These are phyloP conservation scores for Oscheius sp. DNA, from an alignment of 2,888 invertebrate genomes.

Conservation along the genomic window DNA sequence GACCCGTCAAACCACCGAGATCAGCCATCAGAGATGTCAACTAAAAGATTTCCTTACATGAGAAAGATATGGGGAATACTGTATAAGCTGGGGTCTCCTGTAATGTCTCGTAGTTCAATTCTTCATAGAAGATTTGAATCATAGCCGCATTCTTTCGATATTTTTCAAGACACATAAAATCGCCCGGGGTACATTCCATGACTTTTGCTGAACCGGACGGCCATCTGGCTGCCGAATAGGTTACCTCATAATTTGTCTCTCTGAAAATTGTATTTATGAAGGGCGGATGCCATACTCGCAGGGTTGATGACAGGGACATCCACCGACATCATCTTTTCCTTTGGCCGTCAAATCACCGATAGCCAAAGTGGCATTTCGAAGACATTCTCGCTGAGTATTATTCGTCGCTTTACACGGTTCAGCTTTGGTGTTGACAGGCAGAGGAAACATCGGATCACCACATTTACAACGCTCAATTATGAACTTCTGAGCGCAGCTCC, in stretches of 20 bases:
- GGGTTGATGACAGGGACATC: constrained; percentile 71
- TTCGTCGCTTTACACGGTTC: constrained; percentile 56
- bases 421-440: constrained; percentile 43
- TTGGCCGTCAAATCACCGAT: constrained; percentile 61
- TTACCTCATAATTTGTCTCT: constrained; percentile 73
- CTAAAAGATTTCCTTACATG: constrained; percentile 36
- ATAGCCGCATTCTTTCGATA: constrained; percentile 72
- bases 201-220: constrained; percentile 73
- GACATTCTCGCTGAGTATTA: constrained; percentile 67
- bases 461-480: constrained; percentile 66
- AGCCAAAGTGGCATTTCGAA: constrained; percentile 65
- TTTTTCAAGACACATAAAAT: constrained; percentile 70
- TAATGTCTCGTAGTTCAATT: constrained; percentile 73
- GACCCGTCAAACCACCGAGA: constrained; percentile 70
- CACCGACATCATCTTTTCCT: constrained; percentile 56
- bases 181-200: constrained; percentile 70
- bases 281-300: constrained; percentile 60
- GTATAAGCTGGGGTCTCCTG: constrained; percentile 70
- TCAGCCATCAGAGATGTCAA: constrained; percentile 68
- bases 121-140: constrained; percentile 73
- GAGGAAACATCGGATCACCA: constrained; percentile 72
- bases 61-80: constrained; percentile 38
- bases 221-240: constrained; percentile 73
- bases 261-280: constrained; percentile 38
- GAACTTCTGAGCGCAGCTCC: constrained; percentile 70